These are phyloP conservation scores for Drosophila ezoana DNA, from an alignment of 2,888 invertebrate genomes.

Conservation along the genomic window DNA sequence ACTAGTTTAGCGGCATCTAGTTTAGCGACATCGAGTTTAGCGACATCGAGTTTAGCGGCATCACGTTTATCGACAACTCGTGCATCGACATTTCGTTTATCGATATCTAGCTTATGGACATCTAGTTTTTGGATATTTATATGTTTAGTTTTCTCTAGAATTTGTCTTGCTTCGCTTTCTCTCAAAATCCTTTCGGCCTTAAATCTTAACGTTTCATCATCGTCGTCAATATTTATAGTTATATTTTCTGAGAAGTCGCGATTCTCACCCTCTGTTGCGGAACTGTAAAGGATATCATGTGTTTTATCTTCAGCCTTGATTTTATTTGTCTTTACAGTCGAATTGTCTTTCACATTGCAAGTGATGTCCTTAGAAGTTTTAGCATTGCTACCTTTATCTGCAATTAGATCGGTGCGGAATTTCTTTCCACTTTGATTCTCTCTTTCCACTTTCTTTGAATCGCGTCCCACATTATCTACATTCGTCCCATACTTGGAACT, in stretches of 20 bases:
- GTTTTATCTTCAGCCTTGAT: conserved; percentile 4
- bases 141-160: neutral
- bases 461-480: neutral
- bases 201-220: too few relatives aligned
- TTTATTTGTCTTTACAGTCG: neutral
- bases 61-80: too few relatives aligned
- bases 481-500: too few relatives aligned
- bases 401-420: fast-evolving
- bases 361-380: neutral
- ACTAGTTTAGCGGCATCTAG: too few relatives aligned
- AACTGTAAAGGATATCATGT: conserved; percentile 17
- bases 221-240: too few relatives aligned
- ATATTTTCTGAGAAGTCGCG: too few relatives aligned
- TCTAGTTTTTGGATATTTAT: neutral
- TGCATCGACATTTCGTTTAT: too few relatives aligned
- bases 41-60: too few relatives aligned
- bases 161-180: neutral
- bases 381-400: too few relatives aligned
- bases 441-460: neutral
- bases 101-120: too few relatives aligned
- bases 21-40: too few relatives aligned
- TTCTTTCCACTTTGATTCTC: too few relatives aligned
- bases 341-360: neutral
- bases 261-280: conserved; percentile 9
- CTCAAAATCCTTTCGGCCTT: neutral